Percentiles rank a stretch among this genome's conserved stretches.
Conservation (phyloP, 1,140 invertebrate species). For the Cepaea nemoralis region DNA sequence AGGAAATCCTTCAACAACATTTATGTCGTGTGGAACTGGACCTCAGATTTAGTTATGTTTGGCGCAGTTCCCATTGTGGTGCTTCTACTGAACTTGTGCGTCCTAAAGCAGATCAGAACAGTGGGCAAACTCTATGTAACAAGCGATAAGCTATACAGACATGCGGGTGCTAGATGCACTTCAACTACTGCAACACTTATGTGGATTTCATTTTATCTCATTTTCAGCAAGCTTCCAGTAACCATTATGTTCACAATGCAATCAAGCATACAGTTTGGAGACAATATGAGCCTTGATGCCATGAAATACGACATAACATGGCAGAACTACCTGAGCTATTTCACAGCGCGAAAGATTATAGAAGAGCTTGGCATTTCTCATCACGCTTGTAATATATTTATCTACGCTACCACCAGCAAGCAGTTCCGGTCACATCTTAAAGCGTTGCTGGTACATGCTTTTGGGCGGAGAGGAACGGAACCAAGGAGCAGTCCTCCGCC, state of each 20-base stretch:
- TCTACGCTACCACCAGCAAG: constrained; percentile 59
- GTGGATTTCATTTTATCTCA: constrained; percentile 62
- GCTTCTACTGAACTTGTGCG: constrained; percentile 57
- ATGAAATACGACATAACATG: constrained; percentile 49
- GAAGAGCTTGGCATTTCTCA: constrained; percentile 62
- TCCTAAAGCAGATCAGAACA: constrained; percentile 52
- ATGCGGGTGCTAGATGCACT: constrained; percentile 30
- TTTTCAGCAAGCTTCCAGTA: constrained; percentile 62
- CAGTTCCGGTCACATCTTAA: constrained; percentile 55
- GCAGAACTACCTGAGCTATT: constrained; percentile 53
- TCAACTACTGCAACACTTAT: constrained; percentile 52
- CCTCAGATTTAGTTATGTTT: constrained; percentile 57
- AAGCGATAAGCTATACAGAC: constrained; percentile 17
- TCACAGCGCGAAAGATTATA: constrained; percentile 52
- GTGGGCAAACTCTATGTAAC: constrained; percentile 43
- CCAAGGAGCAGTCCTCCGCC: constrained; percentile 16
- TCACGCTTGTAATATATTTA: constrained; percentile 62
- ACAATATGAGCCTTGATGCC: constrained; percentile 38
- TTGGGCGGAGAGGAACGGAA: constrained; percentile 21
- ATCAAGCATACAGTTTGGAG: constrained; percentile 39
- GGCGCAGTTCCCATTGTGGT: constrained; percentile 46
- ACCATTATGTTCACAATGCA: constrained; percentile 60
- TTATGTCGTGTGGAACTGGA: constrained; percentile 56
- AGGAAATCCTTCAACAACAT: constrained; percentile 28
- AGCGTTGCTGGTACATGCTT: constrained; percentile 2